phyloP scores from a whole-genome alignment of 2,888 invertebrate species.

The Fabriciana adippe region DNA sequence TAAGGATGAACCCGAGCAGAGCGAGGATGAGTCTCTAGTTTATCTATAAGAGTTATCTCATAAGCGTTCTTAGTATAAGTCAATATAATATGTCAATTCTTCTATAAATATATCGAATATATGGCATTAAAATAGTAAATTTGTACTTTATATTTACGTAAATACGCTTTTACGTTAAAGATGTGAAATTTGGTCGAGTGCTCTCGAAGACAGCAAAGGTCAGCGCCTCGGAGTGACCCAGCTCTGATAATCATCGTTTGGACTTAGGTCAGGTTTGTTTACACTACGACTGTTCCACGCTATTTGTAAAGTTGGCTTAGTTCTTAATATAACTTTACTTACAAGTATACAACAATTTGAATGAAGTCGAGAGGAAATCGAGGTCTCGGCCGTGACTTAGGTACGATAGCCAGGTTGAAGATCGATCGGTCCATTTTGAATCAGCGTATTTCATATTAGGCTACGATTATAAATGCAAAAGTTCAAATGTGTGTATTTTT shows the following conservation, averaged over 20 bases:
- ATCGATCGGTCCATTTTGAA: not conserved
- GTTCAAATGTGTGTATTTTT: too few relatives aligned
- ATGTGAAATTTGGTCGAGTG: constrained; percentile 14
- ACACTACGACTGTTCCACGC: constrained; percentile 15
- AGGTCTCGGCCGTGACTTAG: constrained; percentile 5
- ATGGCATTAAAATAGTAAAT: too few relatives aligned
- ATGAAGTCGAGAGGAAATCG: constrained; percentile 9
- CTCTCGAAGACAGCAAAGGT: constrained; percentile 21
- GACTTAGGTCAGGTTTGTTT: constrained; percentile 44
- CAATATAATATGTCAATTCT: not conserved
- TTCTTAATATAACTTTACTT: constrained; percentile 7
- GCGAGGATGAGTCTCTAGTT: too few relatives aligned
- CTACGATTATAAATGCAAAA: not conserved
- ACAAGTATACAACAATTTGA: constrained; percentile 5
- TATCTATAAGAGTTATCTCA: too few relatives aligned
- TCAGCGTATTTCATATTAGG: not conserved
- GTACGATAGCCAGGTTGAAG: not conserved
- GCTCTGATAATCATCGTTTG: constrained; percentile 23
- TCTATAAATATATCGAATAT: not conserved
- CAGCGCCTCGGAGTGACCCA: constrained; percentile 18
- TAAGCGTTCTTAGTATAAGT: too few relatives aligned
- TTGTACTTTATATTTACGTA: not conserved
- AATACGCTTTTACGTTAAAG: not conserved
- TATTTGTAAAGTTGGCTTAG: constrained; percentile 6
- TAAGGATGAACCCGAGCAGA: too few relatives aligned